Evolutionary conservation across 2,888 invertebrate genomes (phyloP), one percentile per base, ranked within the genome.

Genomic region (Melanophora roralis): DNA sequence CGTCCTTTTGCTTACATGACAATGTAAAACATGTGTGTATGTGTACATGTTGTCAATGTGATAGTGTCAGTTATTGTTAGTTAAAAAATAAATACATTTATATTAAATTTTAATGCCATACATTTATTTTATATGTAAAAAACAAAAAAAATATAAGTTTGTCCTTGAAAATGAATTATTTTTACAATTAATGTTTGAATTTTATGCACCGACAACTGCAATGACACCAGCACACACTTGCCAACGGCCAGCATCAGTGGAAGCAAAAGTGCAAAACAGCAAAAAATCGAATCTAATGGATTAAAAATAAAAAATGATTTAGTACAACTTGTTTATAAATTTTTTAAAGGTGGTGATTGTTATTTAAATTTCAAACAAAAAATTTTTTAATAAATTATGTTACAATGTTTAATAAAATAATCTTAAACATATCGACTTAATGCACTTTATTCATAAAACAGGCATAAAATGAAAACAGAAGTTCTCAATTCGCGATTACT

Each of bases 121-220:
- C n/a, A n/a, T n/a, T n/a, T n/a, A n/a, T n/a, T n/a, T n/a, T n/a
- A n/a, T n/a, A n/a, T n/a, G 27, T 5, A 6, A 49, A 11, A 27
- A 49, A 9, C 9, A 45, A 45, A 11, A 38, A 74, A 45, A 74
- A 65, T 75, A 65, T 69, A 49, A 60, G 57, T 72, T 51, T 80
- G 80, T 76, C 80, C 80, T 80, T 80, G 80, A 80, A 76, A 76
- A 80, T 76, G 76, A 80, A 76, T 76, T 80, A 80, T 80, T 80
- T 73, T 68, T 64, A 80, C 80, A 76, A 80, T 80, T 80, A 80
- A 80, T 73, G 72, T 76, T n/a, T n/a, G n/a, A n/a, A 68, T 76
- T 76, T 49, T 64, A 65, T 73, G 76, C 62, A 62, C 36, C 57
- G 19, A 67, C 65, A 21, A 53, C 64, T 59, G 57, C 62, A 49